A percentile compares a stretch with the other conserved stretches of the same genome.
Evolutionary conservation across 2,888 invertebrate species (phyloP).

Genomic region (Himalopsyche anomala): DNA sequence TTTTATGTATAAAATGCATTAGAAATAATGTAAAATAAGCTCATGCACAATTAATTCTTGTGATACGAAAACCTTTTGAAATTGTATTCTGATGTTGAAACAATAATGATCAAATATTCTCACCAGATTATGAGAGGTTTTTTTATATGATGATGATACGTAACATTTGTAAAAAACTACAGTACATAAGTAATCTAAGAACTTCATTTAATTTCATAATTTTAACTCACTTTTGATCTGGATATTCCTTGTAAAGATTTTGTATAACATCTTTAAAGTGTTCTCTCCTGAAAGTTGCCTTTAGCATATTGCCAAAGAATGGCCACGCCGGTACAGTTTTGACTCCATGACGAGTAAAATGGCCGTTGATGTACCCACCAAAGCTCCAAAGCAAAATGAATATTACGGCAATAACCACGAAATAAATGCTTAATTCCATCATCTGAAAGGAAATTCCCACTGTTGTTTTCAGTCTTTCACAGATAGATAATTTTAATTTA

Average conservation of each 20-base stretch:
- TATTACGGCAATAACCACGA: background rate
- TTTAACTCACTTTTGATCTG: slow-evolving; percentile 68
- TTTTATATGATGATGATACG: too few species aligned
- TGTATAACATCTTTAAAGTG: slow-evolving; percentile 66
- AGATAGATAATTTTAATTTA: too few species aligned
- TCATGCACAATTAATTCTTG: too few species aligned
- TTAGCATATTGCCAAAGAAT: slow-evolving; percentile 69
- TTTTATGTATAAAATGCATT: too few species aligned
- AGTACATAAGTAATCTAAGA: too few species aligned
- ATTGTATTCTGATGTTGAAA: too few species aligned
- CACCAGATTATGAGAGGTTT: too few species aligned
- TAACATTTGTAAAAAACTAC: too few species aligned
- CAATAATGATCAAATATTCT: too few species aligned
- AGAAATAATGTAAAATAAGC: too few species aligned
- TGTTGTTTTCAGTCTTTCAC: too few species aligned
- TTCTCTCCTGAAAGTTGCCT: slow-evolving; percentile 65
- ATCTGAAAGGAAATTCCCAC: background rate
- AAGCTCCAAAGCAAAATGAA: slow-evolving; percentile 1
- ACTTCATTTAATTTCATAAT: background rate
- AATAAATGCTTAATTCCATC: background rate
- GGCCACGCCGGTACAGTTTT: slow-evolving; percentile 67
- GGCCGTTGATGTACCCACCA: background rate
- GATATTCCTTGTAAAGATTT: slow-evolving; percentile 67
- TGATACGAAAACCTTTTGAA: too few species aligned
- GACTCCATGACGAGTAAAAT: slow-evolving; percentile 68